Conservation (phyloP, 2,888 invertebrate species). For the Drymonia ruficornis region DNA sequence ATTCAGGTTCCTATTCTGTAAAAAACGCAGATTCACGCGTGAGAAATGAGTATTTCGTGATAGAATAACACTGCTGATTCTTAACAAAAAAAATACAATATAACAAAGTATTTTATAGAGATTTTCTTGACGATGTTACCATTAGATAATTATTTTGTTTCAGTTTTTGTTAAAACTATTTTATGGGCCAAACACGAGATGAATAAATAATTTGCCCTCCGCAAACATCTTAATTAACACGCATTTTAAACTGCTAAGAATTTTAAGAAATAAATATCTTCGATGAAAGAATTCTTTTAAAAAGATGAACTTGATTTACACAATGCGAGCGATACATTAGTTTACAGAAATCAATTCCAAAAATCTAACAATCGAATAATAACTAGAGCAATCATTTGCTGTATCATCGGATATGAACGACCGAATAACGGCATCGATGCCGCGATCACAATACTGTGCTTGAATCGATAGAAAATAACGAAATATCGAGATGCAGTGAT, state of each 20-base stretch:
- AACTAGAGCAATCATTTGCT: slow-evolving; percentile 66
- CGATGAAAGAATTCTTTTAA: neutral
- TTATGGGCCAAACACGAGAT: too few species aligned
- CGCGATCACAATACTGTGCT: slow-evolving; percentile 41
- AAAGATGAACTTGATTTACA: slow-evolving; percentile 8
- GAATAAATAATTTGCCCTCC: too few species aligned
- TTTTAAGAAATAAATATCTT: neutral
- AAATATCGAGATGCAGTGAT: slow-evolving; percentile 37
- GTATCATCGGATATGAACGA: slow-evolving; percentile 63
- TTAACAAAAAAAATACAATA: too few species aligned
- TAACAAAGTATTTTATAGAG: too few species aligned
- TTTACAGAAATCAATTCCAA: slow-evolving; percentile 54
- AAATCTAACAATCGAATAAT: slow-evolving; percentile 60
- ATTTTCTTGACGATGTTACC: too few species aligned
- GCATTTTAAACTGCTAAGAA: neutral
- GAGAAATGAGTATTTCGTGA: too few species aligned
- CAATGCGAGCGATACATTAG: slow-evolving; percentile 32
- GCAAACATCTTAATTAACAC: neutral
- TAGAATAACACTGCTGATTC: too few species aligned
- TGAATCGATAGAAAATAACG: slow-evolving; percentile 62
- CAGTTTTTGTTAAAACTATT: too few species aligned
- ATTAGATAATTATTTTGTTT: too few species aligned
- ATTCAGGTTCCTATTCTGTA: too few species aligned
- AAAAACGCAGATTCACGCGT: too few species aligned
- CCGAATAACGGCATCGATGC: slow-evolving; percentile 50